These are phyloP conservation scores for Gymnobelideus leadbeateri DNA, from an alignment of 2,113 vertebrate species.

Conservation along the genomic window DNA sequence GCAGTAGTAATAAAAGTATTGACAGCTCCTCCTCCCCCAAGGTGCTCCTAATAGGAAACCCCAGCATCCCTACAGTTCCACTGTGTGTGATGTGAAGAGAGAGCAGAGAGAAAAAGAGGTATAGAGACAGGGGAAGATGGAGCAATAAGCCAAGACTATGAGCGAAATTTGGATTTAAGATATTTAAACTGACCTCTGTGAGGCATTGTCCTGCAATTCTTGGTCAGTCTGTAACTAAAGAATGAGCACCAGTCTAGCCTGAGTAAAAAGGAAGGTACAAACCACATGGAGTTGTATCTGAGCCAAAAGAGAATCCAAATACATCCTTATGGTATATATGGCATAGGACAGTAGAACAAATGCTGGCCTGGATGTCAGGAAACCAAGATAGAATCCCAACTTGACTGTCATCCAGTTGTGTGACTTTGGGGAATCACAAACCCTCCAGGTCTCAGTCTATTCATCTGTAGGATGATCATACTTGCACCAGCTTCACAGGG, in stretches of 20 bases:
- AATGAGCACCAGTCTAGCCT: not conserved
- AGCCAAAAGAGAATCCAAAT: not conserved
- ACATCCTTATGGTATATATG: not conserved
- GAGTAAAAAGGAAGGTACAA: not conserved
- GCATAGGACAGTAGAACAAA: not conserved
- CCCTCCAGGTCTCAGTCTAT: not conserved
- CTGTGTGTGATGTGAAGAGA: not conserved
- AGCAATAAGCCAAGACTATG: not conserved
- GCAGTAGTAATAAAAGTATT: slow-evolving; percentile 28
- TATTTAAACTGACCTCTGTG: not conserved
- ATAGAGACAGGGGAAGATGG: not conserved
- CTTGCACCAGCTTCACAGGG: not conserved
- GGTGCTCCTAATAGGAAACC: not conserved
- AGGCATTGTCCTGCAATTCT: not conserved
- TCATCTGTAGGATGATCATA: not conserved
- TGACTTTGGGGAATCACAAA: not conserved
- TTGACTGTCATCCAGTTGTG: not conserved
- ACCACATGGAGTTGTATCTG: not conserved
- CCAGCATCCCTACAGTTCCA: not conserved
- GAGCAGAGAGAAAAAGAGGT: not conserved
- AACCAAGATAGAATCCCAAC: not conserved
- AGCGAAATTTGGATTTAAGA: not conserved
- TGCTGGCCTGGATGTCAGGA: not conserved
- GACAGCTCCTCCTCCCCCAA: not conserved
- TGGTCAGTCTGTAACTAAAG: not conserved